Conservation (phyloP, 2,888 invertebrate species). For the Sminthurides aquaticus region DNA sequence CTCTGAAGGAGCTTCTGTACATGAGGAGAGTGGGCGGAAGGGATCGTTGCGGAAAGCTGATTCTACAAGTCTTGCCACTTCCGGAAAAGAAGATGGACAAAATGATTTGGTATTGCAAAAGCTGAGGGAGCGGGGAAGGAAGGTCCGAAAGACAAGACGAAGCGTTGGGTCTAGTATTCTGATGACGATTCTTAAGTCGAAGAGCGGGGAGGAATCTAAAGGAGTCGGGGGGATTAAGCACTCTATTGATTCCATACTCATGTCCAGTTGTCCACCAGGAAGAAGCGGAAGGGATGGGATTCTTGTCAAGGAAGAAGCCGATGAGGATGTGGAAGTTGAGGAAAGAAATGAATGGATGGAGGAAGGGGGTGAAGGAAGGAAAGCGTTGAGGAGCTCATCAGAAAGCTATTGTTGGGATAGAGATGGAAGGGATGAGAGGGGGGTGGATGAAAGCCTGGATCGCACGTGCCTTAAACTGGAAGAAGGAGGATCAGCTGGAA, state of each 20-base stretch:
- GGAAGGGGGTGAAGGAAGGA: background rate
- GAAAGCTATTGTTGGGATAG: background rate
- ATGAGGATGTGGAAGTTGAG: no score
- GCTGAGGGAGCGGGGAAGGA: no score
- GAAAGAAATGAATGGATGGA: no score
- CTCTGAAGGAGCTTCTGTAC: no score
- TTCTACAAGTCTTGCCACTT: no score
- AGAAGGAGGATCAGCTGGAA: background rate
- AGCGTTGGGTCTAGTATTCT: background rate
- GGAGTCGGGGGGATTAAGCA: slow-evolving; percentile 1
- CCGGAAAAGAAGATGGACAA: no score
- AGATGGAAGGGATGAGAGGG: background rate
- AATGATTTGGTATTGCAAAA: no score
- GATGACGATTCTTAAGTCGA: background rate
- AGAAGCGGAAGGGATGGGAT: no score
- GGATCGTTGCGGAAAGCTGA: no score
- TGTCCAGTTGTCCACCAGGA: background rate
- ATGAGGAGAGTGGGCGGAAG: no score
- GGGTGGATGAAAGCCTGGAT: background rate
- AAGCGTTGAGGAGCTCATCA: background rate
- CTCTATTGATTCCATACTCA: slow-evolving; percentile 16
- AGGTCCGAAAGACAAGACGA: no score
- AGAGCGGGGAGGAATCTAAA: background rate
- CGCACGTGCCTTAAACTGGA: background rate
- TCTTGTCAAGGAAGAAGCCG: no score